Percentiles rank a stretch among this genome's conserved stretches.
phyloP scores from a whole-genome alignment of 2,888 invertebrate genomes.

The Tenthredo amoena region DNA sequence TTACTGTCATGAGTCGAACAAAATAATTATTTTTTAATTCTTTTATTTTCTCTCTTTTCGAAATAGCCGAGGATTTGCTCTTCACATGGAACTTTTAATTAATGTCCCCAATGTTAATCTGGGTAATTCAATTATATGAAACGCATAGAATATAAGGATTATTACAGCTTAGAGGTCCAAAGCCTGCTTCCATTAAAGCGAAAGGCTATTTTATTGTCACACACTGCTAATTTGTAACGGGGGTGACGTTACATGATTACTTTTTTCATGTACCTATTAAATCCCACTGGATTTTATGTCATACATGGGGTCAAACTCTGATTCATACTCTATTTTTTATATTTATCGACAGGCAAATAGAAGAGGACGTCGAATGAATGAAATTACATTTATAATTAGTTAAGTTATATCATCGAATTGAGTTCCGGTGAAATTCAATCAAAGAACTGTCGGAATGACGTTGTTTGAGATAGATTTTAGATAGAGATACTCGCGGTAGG shows the following conservation, averaged over 20 bases:
- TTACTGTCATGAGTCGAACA: background rate
- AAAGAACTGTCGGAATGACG: slow-evolving; percentile 6
- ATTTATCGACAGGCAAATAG: background rate
- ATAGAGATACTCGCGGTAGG: background rate
- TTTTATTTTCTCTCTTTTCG: background rate
- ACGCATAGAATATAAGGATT: background rate
- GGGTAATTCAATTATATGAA: background rate
- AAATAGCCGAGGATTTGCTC: background rate
- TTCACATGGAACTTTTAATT: background rate
- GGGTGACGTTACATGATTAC: background rate
- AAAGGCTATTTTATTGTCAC: background rate
- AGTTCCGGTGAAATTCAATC: slow-evolving; percentile 11
- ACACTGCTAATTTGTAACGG: background rate
- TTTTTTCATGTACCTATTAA: background rate
- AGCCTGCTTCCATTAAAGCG: background rate
- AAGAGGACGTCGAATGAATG: background rate
- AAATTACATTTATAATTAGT: background rate
- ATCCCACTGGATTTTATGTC: background rate
- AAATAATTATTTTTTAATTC: background rate
- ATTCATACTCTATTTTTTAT: background rate
- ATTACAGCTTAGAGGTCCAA: background rate
- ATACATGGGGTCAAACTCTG: background rate
- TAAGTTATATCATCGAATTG: background rate
- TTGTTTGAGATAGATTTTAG: background rate
- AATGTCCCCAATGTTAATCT: background rate